Evolutionary conservation across 1,140 invertebrate genomes (phyloP), one percentile per base, ranked within the genome.

Genomic region (Tetragonula clypearis): DNA sequence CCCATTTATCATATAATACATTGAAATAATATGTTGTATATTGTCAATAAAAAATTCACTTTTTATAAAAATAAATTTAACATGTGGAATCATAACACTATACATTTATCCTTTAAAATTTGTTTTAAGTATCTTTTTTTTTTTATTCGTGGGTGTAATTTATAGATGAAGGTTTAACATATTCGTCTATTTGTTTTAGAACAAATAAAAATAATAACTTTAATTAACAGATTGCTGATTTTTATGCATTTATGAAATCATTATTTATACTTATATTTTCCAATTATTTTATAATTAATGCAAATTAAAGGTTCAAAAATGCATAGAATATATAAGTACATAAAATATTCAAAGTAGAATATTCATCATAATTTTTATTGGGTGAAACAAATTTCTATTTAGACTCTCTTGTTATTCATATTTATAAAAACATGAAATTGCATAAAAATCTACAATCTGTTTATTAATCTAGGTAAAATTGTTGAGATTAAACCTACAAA

Each of bases 11-110:
- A 2, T 26, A 41, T 69, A 35, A 21, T 69, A 69, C 14, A 71
- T 60, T 72, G n/a, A 58, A 41, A 19, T 81, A 49, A 49, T 49
- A 53, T 73, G 11, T 72, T 78, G 30, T n/a, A n/a, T 68, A 79
- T 35, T 56, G 21, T 66, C 12, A 66, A 53, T 79, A 23, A 53
- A 66, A 66, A 66, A 23, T 5, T 55, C 12, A 49, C 35, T 19
- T 49, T 49, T 26, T 65, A 8, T 26, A 53, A 78, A 65, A 58
- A n/a, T 41, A 53, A 58, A 49, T 68, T 21, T 68, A 55, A 49
- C 8, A 23, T 2, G 0, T 68, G 11, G 5, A 79, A 17, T 26
- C 35, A 23, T 66, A 66, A 66, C 53, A 68, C 35, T 41, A n/a
- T 79, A 12, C 69, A 79, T n/a, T 49, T 49, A 49, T 49, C 6